Conservation (phyloP, 2,113 vertebrate genomes). For the Ameiurus melas region DNA sequence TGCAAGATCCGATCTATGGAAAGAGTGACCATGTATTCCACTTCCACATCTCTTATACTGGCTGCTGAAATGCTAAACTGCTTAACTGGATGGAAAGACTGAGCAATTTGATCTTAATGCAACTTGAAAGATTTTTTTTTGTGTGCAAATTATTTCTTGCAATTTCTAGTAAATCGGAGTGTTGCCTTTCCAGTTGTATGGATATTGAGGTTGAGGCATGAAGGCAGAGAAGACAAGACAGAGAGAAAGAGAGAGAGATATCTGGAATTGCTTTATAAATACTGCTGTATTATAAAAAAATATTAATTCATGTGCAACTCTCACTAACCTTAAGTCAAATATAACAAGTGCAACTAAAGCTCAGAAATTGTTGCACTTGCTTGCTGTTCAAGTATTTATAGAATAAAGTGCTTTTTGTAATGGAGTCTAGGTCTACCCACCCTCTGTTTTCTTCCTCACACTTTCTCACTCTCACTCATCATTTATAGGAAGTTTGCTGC, state of each 20-base stretch:
- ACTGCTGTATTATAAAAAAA: neutral
- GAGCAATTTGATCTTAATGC: slow-evolving; percentile 29
- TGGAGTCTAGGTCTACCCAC: slow-evolving; percentile 25
- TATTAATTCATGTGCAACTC: neutral
- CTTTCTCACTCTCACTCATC: neutral
- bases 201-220: neutral
- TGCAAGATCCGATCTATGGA: slow-evolving; percentile 17
- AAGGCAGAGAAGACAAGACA: neutral
- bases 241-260: neutral
- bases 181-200: slow-evolving; percentile 8
- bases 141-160: slow-evolving; percentile 16
- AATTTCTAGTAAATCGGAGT: slow-evolving; percentile 11
- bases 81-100: slow-evolving; percentile 24
- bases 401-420: slow-evolving; percentile 41
- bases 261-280: neutral
- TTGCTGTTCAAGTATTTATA: slow-evolving; percentile 42
- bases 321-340: neutral
- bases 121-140: neutral
- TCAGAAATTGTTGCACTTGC: slow-evolving; percentile 13
- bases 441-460: slow-evolving; percentile 17
- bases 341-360: neutral
- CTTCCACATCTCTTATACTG: slow-evolving; percentile 8
- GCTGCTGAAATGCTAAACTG: slow-evolving; percentile 19
- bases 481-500: neutral
- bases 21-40: slow-evolving; percentile 1